Evolutionary conservation across 2,797 vertebrate genomes (phyloP).

Genomic region (Epinephelus awoara): DNA sequence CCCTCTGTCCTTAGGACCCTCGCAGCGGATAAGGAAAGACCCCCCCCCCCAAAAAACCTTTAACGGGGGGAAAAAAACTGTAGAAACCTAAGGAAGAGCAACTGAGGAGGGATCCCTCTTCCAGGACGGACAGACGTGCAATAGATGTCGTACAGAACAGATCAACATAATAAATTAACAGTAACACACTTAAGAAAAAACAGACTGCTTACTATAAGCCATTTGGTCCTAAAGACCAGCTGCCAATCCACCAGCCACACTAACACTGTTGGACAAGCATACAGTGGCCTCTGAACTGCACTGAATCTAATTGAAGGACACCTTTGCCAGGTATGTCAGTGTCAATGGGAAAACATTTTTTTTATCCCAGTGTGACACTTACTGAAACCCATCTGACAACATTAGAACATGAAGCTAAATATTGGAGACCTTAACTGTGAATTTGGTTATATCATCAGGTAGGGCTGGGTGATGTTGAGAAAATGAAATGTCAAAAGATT

Average conservation of each 20-base stretch:
- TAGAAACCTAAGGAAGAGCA: no score
- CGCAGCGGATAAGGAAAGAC: no score
- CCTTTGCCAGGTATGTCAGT: not conserved
- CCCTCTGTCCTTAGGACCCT: no score
- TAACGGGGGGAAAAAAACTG: no score
- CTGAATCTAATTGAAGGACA: constrained; percentile 20
- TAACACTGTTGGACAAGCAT: not conserved
- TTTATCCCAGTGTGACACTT: not conserved
- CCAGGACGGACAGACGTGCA: no score
- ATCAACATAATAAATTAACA: no score
- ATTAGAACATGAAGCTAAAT: not conserved
- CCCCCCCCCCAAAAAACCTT: no score
- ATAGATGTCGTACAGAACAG: no score
- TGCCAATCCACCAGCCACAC: not conserved
- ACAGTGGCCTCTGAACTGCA: not conserved
- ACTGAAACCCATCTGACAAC: not conserved
- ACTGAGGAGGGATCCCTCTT: no score
- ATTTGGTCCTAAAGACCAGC: not conserved
- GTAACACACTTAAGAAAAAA: not conserved
- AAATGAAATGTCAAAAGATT: no score
- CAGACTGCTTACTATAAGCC: not conserved
- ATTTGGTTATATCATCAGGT: not conserved
- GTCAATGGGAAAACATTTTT: no score
- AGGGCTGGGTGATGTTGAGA: no score
- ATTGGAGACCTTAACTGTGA: not conserved